Evolutionary conservation across 2,113 vertebrate genomes (phyloP).

Genomic region (Forbesichthys papilliferus): DNA sequence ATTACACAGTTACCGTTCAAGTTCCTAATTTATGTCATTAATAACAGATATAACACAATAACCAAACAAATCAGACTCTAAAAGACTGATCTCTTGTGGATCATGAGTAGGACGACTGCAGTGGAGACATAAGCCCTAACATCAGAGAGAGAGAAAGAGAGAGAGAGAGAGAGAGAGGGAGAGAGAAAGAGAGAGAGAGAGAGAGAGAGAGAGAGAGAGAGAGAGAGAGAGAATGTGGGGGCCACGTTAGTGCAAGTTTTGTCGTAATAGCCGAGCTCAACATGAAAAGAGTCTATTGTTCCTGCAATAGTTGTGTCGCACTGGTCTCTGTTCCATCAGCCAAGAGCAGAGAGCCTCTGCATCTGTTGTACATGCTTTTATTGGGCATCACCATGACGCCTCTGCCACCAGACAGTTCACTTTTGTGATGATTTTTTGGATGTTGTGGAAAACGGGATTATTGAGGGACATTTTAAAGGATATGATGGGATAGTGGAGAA

Average conservation of each 20-base stretch:
- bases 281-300: conserved; percentile 72
- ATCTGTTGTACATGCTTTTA: conserved; percentile 42
- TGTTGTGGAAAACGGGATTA: conserved; percentile 16
- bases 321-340: conserved; percentile 60
- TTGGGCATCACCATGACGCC: conserved; percentile 29
- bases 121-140: background rate
- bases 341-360: conserved; percentile 44
- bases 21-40: too few species aligned
- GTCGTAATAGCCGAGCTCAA: conserved; percentile 55
- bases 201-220: conserved; percentile 1
- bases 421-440: conserved; percentile 21
- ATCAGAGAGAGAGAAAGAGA: conserved; percentile 24
- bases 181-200: conserved; percentile 31
- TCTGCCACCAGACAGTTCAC: conserved; percentile 25
- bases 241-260: conserved; percentile 50
- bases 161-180: conserved; percentile 1
- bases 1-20: too few species aligned
- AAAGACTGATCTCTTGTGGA: conserved; percentile 45
- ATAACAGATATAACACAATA: too few species aligned
- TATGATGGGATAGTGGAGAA: conserved; percentile 44
- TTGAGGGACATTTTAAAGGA: conserved; percentile 27
- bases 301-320: conserved; percentile 48
- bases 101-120: background rate
- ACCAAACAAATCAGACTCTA: too few species aligned
- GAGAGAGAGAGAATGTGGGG: conserved; percentile 59